A percentile compares a stretch with the other conserved stretches of the same genome.
Conservation (phyloP, 2,797 vertebrate genomes). For the Silurus aristotelis region DNA sequence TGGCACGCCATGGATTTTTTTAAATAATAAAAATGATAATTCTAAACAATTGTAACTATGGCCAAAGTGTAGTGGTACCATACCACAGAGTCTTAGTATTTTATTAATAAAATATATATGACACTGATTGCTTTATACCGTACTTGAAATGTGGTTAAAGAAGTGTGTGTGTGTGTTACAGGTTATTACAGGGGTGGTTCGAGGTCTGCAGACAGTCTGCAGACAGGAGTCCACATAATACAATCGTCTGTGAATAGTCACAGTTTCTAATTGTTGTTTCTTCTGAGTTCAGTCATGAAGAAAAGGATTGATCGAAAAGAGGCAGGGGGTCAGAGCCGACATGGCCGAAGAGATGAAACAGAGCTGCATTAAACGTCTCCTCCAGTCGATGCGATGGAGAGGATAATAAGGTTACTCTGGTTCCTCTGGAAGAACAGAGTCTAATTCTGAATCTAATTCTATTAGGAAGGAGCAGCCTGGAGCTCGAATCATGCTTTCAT, state of each 20-base stretch:
- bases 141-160: not conserved
- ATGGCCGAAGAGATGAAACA: conserved; percentile 20
- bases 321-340: conserved; percentile 2
- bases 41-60: not conserved
- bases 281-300: conserved; percentile 11
- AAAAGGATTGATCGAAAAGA: not conserved
- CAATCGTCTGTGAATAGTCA: not conserved
- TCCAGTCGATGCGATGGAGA: conserved; percentile 48
- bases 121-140: not conserved
- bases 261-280: conserved; percentile 15
- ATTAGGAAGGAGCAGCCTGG: conserved; percentile 58
- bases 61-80: not conserved
- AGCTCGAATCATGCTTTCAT: conserved; percentile 50
- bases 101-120: not conserved
- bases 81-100: not conserved
- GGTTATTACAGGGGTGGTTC: not conserved
- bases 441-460: conserved; percentile 61
- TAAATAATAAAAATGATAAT: not conserved
- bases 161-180: not conserved
- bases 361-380: conserved; percentile 49
- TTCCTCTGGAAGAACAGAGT: conserved; percentile 56
- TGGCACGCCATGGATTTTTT: not conserved
- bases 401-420: conserved; percentile 63
- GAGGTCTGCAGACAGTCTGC: not conserved
- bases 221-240: not conserved